Base-by-base conservation (phyloP, 2,888 invertebrate genomes). In the Nesidiocoris tenuis region DNA sequence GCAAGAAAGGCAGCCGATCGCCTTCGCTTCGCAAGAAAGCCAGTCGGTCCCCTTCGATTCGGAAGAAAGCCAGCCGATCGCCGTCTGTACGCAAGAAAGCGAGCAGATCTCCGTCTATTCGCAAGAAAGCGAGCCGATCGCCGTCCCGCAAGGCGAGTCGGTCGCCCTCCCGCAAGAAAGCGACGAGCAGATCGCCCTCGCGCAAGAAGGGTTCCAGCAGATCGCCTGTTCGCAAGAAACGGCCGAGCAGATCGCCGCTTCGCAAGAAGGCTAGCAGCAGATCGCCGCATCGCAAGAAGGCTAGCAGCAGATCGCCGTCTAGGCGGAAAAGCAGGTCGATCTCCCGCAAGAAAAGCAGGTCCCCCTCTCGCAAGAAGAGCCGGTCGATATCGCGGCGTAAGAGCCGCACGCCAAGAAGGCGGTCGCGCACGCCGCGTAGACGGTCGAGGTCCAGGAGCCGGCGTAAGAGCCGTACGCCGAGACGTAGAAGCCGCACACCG, bases 331-430 rank as follows among this genome's bases (percentile, higher is more conserved):
- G 83, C 74, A 82, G 84, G 16, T 85, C 86, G 1, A 84, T 81
- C 16, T 84, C 85, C 0, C 83, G 88, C 0, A 88, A 87, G 80
- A 88, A 88, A 78, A 86, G 88, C 72, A 87, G 83, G 0, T 84
- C 84, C 0, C 81, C 83, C 3, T 84, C 84, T 1, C 82, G 83
- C 17, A 76, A 78, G 17, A 79, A 79, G 22, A 84, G 83, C 77
- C 83, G 85, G 18, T 88, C 88, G 24, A 86, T 86, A 68, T 85
- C 89, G 16, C 72, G 86, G 87, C 81, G 87, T 84, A 55, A 83
- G 84, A 77, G 83, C 84, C 71, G 82, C 83, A 25, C 82, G 81
- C 59, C 83, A 82, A 68, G 77, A 0, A 24, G 72, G 2, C 55
- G 78, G 16, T 64, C 76, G 9, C 75, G 76, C 21, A 77, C 78